Percentiles rank a stretch among this genome's conserved stretches.
Evolutionary conservation across 2,113 vertebrate species (phyloP).

Genomic region (Cephalopterus ornatus): DNA sequence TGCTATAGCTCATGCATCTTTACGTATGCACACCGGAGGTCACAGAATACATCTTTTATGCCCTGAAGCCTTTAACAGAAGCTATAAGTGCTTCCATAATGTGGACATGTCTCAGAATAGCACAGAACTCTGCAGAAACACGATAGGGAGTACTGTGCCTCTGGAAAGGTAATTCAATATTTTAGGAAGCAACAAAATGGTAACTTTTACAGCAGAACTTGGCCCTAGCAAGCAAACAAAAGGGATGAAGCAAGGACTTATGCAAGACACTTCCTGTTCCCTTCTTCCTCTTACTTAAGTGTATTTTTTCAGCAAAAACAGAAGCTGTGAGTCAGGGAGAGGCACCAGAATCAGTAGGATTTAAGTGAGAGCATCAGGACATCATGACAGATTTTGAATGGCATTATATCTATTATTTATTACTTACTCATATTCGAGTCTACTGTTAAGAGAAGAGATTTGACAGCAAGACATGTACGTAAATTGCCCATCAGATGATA

Average conservation of each 20-base stretch:
- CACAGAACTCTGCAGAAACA: background rate
- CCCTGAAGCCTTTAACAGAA: background rate
- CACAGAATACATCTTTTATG: background rate
- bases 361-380: background rate
- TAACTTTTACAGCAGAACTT: background rate
- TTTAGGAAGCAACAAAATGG: background rate
- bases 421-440: constrained; percentile 26
- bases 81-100: background rate
- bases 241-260: background rate
- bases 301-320: background rate
- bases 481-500: constrained; percentile 47
- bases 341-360: background rate
- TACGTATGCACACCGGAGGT: background rate
- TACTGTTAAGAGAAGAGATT: constrained; percentile 21
- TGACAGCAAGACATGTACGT: constrained; percentile 25
- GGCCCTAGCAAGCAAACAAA: background rate
- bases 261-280: background rate
- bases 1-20: background rate
- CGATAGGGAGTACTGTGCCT: background rate
- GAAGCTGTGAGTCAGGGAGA: background rate
- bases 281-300: background rate
- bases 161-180: background rate
- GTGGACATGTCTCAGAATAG: background rate
- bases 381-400: constrained; percentile 24
- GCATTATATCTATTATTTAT: constrained; percentile 57